Percentiles rank a stretch among this genome's conserved stretches.
phyloP scores from a whole-genome alignment of 2,797 vertebrate genomes.

The Pampus argenteus region DNA sequence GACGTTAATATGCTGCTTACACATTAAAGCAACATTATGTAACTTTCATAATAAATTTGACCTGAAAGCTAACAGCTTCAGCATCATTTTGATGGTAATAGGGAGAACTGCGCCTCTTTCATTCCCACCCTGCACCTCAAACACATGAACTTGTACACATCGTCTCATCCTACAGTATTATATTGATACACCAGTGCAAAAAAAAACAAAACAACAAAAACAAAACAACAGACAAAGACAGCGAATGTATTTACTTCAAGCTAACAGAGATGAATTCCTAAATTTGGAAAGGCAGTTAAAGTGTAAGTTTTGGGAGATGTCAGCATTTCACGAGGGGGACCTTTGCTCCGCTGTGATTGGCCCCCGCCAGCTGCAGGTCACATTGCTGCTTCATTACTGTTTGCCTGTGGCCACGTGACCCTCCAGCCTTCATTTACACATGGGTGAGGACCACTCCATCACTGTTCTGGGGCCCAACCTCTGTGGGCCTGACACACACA shows the following conservation, averaged over 20 bases:
- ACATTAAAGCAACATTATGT: too few species aligned
- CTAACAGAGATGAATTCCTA: background rate
- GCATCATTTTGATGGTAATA: too few species aligned
- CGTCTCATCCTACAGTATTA: too few species aligned
- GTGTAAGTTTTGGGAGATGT: slow-evolving; percentile 27
- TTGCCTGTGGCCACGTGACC: slow-evolving; percentile 82
- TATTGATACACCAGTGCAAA: too few species aligned
- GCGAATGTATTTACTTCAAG: slow-evolving; percentile 13
- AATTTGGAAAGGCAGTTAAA: slow-evolving; percentile 30
- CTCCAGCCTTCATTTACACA: slow-evolving; percentile 84
- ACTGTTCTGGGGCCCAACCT: slow-evolving; percentile 59
- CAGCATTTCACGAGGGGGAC: slow-evolving; percentile 50
- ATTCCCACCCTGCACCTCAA: too few species aligned
- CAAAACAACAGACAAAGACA: too few species aligned
- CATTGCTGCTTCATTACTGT: slow-evolving; percentile 81
- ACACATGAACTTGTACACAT: too few species aligned
- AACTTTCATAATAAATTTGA: too few species aligned
- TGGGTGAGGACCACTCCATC: slow-evolving; percentile 85
- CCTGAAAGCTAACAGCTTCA: too few species aligned
- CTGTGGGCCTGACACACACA: slow-evolving; percentile 58
- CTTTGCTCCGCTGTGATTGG: slow-evolving; percentile 54
- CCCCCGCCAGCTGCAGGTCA: slow-evolving; percentile 81
- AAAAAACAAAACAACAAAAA: too few species aligned
- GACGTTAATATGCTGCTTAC: too few species aligned
- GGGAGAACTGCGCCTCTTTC: too few species aligned